A percentile compares a stretch with the other conserved stretches of the same genome.
Conservation (phyloP, 1,140 invertebrate species). For the Brachionus sp. region DNA sequence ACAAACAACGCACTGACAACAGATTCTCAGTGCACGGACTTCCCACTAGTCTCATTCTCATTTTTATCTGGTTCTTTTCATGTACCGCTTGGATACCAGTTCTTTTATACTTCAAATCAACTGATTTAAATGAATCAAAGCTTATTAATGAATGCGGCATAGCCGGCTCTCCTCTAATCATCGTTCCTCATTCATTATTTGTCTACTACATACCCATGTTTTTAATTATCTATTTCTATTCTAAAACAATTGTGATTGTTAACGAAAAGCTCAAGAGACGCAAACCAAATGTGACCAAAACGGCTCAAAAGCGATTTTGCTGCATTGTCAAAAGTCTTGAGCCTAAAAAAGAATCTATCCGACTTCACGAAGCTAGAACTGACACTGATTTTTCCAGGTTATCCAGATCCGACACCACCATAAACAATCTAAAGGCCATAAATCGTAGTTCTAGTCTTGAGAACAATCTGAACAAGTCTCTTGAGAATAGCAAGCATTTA, state of each 20-base stretch:
- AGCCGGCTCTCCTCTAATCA: neutral
- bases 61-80: constrained; percentile 43
- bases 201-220: constrained; percentile 43
- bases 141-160: neutral
- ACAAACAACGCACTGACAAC: neutral
- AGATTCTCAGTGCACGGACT: constrained; percentile 8
- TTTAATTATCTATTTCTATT: constrained; percentile 34
- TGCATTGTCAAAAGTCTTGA: neutral
- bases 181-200: constrained; percentile 4
- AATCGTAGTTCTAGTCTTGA: neutral
- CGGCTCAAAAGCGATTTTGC: neutral
- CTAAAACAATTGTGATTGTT: constrained; percentile 29
- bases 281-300: neutral
- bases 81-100: constrained; percentile 32
- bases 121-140: neutral
- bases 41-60: constrained; percentile 14
- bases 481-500: constrained; percentile 23
- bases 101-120: constrained; percentile 17
- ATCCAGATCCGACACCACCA: neutral
- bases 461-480: neutral
- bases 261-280: constrained; percentile 30
- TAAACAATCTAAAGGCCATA: neutral
- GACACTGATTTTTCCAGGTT: neutral
- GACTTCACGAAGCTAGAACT: neutral
- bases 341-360: neutral